Evolutionary conservation across 2,888 invertebrate genomes (phyloP).

Genomic region (Rutpela maculata): DNA sequence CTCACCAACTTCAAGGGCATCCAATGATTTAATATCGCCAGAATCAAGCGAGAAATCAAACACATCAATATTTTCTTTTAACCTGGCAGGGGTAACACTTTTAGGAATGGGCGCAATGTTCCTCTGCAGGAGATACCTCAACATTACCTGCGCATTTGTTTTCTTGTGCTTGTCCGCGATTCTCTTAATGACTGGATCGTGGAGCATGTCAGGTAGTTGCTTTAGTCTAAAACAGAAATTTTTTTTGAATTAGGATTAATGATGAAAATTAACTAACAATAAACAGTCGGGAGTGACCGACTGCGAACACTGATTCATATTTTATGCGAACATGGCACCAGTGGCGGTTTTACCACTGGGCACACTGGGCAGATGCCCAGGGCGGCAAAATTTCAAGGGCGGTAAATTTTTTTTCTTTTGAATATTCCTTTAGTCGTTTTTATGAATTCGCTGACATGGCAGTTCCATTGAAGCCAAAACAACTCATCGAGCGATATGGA

Average conservation of each 20-base stretch:
- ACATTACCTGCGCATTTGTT: constrained; percentile 82
- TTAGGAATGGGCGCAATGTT: constrained; percentile 87
- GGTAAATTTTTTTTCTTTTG: no score
- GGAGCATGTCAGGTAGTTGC: constrained; percentile 79
- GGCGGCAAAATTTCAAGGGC: no score
- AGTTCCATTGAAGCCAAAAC: no score
- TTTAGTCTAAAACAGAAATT: constrained; percentile 70
- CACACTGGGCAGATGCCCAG: no score
- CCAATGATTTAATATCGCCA: constrained; percentile 78
- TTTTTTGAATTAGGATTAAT: not conserved
- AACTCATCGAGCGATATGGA: no score
- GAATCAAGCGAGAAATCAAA: constrained; percentile 81
- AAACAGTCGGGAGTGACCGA: no score
- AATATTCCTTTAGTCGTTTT: no score
- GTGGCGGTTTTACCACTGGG: no score
- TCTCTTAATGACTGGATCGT: constrained; percentile 75
- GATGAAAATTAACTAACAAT: not conserved
- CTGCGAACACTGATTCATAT: no score
- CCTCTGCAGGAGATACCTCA: constrained; percentile 82
- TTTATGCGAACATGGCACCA: no score
- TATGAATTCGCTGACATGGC: no score
- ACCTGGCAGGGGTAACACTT: constrained; percentile 82
- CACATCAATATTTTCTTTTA: constrained; percentile 84
- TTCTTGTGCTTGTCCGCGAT: constrained; percentile 78
- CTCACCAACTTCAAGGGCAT: constrained; percentile 79